Percentiles rank a stretch among this genome's conserved stretches.
phyloP scores from a whole-genome alignment of 2,113 vertebrate genomes.

The Microcebus jonahi region DNA sequence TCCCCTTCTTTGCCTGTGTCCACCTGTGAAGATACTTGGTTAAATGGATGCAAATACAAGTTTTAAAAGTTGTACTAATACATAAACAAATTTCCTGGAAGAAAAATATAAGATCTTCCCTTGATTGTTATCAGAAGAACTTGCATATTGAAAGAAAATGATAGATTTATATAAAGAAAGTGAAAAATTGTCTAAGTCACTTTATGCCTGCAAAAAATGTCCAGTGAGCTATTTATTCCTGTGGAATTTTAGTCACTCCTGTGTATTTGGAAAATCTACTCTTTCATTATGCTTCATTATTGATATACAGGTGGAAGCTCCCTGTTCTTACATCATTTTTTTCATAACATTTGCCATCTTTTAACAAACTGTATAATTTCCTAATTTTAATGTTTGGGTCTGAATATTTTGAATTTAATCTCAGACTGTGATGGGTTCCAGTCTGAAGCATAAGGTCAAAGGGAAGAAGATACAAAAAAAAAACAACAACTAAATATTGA shows the following conservation, averaged over 20 bases:
- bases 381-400: neutral
- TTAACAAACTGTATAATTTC: neutral
- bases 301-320: neutral
- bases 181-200: neutral
- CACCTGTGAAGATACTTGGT: neutral
- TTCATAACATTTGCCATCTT: neutral
- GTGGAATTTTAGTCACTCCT: neutral
- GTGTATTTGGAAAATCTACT: neutral
- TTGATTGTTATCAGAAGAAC: neutral
- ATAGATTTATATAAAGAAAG: neutral
- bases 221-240: neutral
- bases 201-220: neutral
- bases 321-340: neutral
- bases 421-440: neutral
- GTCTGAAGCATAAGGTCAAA: neutral
- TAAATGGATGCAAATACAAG: neutral
- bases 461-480: neutral
- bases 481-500: neutral
- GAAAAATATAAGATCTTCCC: neutral
- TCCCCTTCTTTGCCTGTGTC: neutral
- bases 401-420: neutral
- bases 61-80: neutral
- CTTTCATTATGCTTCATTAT: neutral
- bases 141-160: neutral
- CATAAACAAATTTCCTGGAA: neutral